A percentile compares a stretch with the other conserved stretches of the same genome.
Evolutionary conservation across 2,113 vertebrate genomes (phyloP).

Genomic region (Haliaeetus leucogaster): DNA sequence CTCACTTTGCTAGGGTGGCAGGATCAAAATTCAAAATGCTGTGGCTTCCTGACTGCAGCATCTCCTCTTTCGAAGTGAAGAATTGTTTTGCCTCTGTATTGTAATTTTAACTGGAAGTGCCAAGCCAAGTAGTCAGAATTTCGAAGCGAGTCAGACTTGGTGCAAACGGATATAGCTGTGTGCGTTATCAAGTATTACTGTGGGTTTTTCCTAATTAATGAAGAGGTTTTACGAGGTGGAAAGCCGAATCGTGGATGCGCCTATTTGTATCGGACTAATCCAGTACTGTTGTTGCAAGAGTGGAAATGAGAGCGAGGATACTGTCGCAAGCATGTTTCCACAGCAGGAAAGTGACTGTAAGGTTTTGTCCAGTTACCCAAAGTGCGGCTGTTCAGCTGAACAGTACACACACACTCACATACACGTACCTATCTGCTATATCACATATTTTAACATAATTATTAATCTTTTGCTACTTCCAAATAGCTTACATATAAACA

Average conservation of each 20-base stretch:
- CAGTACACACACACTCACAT: not conserved
- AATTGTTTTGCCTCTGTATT: not conserved
- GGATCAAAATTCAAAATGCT: not conserved
- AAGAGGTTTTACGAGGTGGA: not conserved
- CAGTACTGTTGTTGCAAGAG: not conserved
- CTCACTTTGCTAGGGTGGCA: not conserved
- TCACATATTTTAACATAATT: not conserved
- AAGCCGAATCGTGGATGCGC: not conserved
- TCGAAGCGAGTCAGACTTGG: not conserved
- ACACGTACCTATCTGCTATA: fast-evolving
- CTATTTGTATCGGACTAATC: not conserved
- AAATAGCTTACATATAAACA: not conserved
- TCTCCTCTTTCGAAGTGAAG: not conserved
- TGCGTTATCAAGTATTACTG: not conserved
- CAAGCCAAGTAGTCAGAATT: not conserved
- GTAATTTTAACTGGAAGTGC: not conserved
- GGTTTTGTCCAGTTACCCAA: not conserved
- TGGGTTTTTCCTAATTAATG: not conserved
- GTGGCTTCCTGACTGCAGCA: not conserved
- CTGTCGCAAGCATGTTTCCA: not conserved
- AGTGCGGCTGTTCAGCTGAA: not conserved
- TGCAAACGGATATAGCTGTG: not conserved
- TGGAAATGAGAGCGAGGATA: not conserved
- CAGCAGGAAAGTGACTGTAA: not conserved
- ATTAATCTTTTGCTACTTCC: not conserved